Conservation (phyloP, 2,797 vertebrate species). For the Brotula barbata region DNA sequence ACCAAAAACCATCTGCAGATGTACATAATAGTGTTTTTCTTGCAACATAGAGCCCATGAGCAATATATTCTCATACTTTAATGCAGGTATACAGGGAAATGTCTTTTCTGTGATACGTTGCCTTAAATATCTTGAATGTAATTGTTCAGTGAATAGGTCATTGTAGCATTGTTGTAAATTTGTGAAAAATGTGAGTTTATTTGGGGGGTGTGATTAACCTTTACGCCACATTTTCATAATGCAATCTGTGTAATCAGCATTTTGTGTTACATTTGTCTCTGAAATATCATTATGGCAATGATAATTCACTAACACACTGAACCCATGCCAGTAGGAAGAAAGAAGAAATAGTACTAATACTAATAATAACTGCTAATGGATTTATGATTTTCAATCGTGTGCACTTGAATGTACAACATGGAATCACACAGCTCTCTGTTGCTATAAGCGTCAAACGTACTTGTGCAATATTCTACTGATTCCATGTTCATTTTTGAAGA, state of each 20-base stretch:
- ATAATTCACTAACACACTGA: constrained; percentile 32
- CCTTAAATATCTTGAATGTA: constrained; percentile 68
- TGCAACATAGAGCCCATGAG: constrained; percentile 49
- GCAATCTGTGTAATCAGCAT: constrained; percentile 13
- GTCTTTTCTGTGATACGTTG: constrained; percentile 60
- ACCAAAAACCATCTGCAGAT: constrained; percentile 68
- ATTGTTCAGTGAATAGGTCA: constrained; percentile 41
- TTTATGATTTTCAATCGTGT: constrained; percentile 10
- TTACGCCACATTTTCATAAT: neutral
- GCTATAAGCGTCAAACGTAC: constrained; percentile 25
- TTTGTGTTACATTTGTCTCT: constrained; percentile 29
- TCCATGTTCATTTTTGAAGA: constrained; percentile 26
- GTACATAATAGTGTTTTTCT: constrained; percentile 31
- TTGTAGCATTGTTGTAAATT: constrained; percentile 40
- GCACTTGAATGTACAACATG: constrained; percentile 20
- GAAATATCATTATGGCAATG: constrained; percentile 2
- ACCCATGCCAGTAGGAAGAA: constrained; percentile 8
- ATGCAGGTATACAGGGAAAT: constrained; percentile 57
- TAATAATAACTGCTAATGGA: constrained; percentile 29
- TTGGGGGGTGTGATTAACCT: constrained; percentile 19
- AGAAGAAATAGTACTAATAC: constrained; percentile 16
- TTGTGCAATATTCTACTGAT: constrained; percentile 32
- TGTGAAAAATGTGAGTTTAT: constrained; percentile 35
- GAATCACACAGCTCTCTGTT: constrained; percentile 9
- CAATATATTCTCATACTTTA: constrained; percentile 53